A percentile compares a stretch with the other conserved stretches of the same genome.
phyloP scores from a whole-genome alignment of 1,140 invertebrate species.

The Sycobia sp. region DNA sequence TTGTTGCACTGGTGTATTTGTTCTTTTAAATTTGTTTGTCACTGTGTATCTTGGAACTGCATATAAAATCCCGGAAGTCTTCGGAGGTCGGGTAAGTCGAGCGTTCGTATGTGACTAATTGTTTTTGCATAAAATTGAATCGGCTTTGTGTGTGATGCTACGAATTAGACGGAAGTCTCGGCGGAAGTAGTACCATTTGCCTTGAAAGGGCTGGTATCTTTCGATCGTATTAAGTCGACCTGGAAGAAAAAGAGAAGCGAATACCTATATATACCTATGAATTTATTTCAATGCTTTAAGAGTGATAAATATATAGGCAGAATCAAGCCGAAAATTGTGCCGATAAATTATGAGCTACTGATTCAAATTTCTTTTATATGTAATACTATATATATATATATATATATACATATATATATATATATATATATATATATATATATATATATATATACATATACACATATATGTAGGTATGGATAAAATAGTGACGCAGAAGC shows the following conservation, averaged over 20 bases:
- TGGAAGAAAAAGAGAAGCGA: conserved; percentile 43
- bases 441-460: too few relatives aligned
- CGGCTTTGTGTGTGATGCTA: conserved; percentile 26
- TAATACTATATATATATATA: too few relatives aligned
- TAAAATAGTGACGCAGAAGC: too few relatives aligned
- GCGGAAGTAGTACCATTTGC: conserved; percentile 56
- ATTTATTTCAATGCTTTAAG: background rate
- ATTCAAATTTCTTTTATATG: background rate
- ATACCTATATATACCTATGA: conserved; percentile 26
- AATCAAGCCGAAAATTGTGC: conserved; percentile 1
- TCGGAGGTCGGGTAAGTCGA: conserved; percentile 20
- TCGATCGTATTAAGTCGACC: conserved; percentile 56
- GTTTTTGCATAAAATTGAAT: conserved; percentile 27
- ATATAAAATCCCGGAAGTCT: conserved; percentile 28
- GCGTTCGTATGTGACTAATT: conserved; percentile 18
- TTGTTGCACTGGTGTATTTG: background rate
- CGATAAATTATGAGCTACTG: background rate
- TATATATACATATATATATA: too few relatives aligned
- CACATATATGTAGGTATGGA: too few relatives aligned
- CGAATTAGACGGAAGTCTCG: conserved; percentile 54
- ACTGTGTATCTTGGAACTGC: background rate
- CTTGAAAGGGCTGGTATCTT: conserved; percentile 53
- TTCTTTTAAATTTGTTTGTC: background rate
- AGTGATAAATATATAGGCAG: background rate
- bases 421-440: too few relatives aligned